Evolutionary conservation across 2,113 vertebrate genomes (phyloP), one percentile per base, ranked within the genome.

Genomic region (Chaetodon trifascialis): DNA sequence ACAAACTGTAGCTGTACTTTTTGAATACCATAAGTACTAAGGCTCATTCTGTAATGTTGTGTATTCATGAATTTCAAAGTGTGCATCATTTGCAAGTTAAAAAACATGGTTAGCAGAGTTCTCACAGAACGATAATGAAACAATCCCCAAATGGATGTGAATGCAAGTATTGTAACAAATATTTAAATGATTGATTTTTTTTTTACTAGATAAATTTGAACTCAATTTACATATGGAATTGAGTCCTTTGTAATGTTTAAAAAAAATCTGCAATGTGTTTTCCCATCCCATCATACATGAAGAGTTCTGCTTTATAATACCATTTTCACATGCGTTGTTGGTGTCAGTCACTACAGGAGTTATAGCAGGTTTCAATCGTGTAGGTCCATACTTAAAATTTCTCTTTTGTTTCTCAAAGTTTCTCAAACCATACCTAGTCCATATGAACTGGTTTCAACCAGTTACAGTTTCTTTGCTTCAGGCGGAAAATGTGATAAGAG

Each of bases 381-480:
- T 55, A 40, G 8, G 38, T 40, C 5, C 38, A 40, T 30, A 40
- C 38, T 8, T 40, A 40, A 40, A 40, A 40, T 40, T 40, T 40
- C 38, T 40, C 5, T 40, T 40, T 40, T 7, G 8, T 40, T 8
- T 30, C 30, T 30, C 38, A 7, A 4, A 40, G 7, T 54, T 76
- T 70, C 65, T 66, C 6, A 68, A 70, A 56, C 36, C 56, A 44
- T 69, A 8, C 34, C 65, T 54, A 76, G 17, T 70, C 9, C 17
- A 52, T 17, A 30, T 42, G 44, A 79, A 70, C 78, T 11, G 8
- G 83, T 83, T 85, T 74, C 60, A 79, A 11, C 88, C 73, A 60
- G 80, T 69, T 69, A 21, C 60, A 76, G 78, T 82, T 81, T 60
- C 21, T 80, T 70, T 72, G 34, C 74, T 68, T 81, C 14, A 56